Base-by-base conservation (phyloP, 2,797 vertebrate species). In the Periparus ater region DNA sequence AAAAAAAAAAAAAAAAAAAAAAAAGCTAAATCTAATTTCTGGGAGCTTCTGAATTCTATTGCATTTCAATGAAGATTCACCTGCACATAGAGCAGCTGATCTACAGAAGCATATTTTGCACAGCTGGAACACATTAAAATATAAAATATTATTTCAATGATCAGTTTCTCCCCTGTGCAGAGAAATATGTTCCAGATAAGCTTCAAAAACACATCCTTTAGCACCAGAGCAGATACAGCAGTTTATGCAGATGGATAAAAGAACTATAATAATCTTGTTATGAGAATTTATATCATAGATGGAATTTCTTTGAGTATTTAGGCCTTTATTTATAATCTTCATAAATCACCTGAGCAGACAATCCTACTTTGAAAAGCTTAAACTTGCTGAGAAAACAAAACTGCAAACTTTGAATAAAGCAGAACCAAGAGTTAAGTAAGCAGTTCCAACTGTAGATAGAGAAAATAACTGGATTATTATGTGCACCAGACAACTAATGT, bases 251-350 rank as follows among this genome's bases (percentile, higher is more conserved):
- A 63, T 82, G 36, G 63, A 84, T 90, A 70, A 93, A 96, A 91
- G 38, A 70, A 74, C 55, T 48, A 63, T 89, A 90, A 66, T 88
- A 95, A 95, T 92, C 88, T 93, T 88, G 45, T 91, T 88, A 78
- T 11, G 10, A 89, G 21, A n/a, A 84, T 32, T 60, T 89, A 44
- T 42, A 70, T 47, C 51, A 71, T 23, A 93, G 53, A 77, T 63
- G 11, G 57, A 53, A 67, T 82, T 89, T 94, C 48, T 88, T 76
- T 71, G 34, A 47, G 19, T 82, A 89, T 89, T 93, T 85, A 87
- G 42, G 7, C 2, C 17, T 78, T 75, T 62, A 86, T 93, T 85
- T 85, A 63, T 89, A 94, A 91, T 82, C 63, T 79, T 89, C 60
- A 90, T 79, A 89, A 70, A 79, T 89, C 60, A 95, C 67, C 48